Evolutionary conservation across 1,140 invertebrate species (phyloP), one percentile per base, ranked within the genome.

Genomic region (Drosophila pachea): DNA sequence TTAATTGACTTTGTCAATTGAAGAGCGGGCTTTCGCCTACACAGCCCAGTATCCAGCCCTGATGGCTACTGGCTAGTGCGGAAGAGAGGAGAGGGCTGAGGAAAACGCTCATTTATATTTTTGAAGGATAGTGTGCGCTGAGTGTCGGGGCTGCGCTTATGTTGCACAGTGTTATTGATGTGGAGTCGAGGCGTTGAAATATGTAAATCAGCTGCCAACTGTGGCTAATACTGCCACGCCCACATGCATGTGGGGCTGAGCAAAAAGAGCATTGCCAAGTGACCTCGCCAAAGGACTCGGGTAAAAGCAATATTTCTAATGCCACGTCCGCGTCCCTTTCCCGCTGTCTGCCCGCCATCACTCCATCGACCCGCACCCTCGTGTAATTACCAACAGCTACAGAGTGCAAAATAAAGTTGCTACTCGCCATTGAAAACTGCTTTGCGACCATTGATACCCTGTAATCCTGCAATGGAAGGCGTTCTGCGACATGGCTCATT

Each of bases 351-450:
- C 33, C 12, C 4, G 2, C 42, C 32, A 22, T 22, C 22, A 22
- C 22, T 22, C 22, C 22, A 22, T 22, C 35, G n/a, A 35, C 32
- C 31, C 7, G 2, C 35, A 22, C 22, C 40, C 38, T 14, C 49
- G 56, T 38, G 49, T 59, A 70, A 70, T 70, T 70, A 70, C 62
- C 68, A 33, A 38, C 22, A 29, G 32, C 47, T 33, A 53, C 53
- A 73, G 66, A 69, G 56, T 69, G 56, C 60, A 69, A 70, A 72
- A 58, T 75, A 63, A 68, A 77, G 68, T 77, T 77, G 81, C 68
- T 36, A 64, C 59, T 76, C 61, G 50, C 69, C 61, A 48, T 53
- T 16, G 43, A 42, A 63, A 36, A 29, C 35, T 55, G 16, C 14
- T 48, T 42, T 29, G 6, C 14, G 31, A 8, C 52, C 32, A 7